Evolutionary conservation across 2,797 vertebrate genomes (phyloP).

Genomic region (Lutra lutra): DNA sequence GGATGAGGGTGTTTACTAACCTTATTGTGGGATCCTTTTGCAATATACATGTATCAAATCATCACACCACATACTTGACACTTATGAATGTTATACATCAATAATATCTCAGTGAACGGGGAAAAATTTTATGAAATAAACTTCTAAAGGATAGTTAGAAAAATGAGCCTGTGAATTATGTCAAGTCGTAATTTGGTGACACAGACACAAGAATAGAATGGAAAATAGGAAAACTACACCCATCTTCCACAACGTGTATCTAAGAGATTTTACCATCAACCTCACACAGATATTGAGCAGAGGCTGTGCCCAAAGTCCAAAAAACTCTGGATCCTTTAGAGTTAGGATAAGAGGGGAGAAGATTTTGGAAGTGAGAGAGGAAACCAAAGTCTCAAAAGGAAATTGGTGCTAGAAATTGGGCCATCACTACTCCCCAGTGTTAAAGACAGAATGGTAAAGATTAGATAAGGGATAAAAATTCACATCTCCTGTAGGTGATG

Average conservation of each 20-base stretch:
- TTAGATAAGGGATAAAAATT: not conserved
- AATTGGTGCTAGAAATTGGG: not conserved
- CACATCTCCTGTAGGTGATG: not conserved
- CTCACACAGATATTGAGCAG: not conserved
- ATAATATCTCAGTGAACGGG: not conserved
- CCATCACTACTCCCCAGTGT: fast-evolving
- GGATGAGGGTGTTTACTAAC: not conserved
- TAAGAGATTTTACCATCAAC: not conserved
- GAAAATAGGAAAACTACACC: not conserved
- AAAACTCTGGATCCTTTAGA: not conserved
- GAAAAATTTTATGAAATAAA: not conserved
- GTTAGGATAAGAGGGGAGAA: not conserved
- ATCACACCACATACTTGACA: not conserved
- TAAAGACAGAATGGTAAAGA: not conserved
- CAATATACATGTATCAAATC: not conserved
- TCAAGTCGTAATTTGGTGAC: not conserved
- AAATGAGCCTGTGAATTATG: conserved; percentile 2
- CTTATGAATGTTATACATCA: not conserved
- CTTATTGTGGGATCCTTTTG: not conserved
- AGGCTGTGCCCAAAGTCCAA: not conserved
- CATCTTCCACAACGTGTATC: not conserved
- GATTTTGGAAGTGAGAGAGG: not conserved
- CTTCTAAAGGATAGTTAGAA: not conserved
- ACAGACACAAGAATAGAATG: not conserved
- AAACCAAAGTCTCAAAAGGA: not conserved